Base-by-base conservation (phyloP, 2,888 invertebrate species). In the Abrostola triplasia region DNA sequence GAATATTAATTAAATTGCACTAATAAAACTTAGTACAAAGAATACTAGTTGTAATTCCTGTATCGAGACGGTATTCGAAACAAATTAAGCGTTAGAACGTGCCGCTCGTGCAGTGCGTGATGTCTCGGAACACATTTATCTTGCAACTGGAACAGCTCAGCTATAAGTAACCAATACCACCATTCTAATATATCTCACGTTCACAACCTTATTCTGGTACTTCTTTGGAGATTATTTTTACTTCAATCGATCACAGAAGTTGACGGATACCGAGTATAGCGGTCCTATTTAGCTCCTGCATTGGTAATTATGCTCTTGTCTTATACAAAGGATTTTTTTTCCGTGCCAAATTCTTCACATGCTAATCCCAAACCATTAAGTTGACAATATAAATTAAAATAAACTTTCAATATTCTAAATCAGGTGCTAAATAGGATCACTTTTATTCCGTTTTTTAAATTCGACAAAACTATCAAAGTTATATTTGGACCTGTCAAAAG, bases 21-120 rank as follows among this genome's bases (percentile, higher is more conserved):
- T 24, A 24, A 24, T 24, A 6, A 9, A 54, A 38, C 9, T 35
- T 5, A 13, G 72, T 37, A 54, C 12, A n/a, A 73, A 67, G 55
- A 52, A 36, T 62, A 67, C 37, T 37, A 37, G 11, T 70, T 59
- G 36, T 53, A 68, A 59, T 73, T 56, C 24, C 49, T 56, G 36
- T 36, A 56, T 59, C 52, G 37, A 47, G 55, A 59, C 68, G 35
- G 50, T 51, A 63, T 67, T 65, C 51, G 41, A 56, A 59, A 78
- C 70, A 74, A 70, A 67, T 72, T 58, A 63, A 68, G 55, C 41
- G 51, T 48, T 12, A 10, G 44, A 56, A 56, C 67, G 70, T 67
- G 67, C 70, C 59, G 63, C 40, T 71, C 77, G 76, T 77, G 79
- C 69, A 36, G 56, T 64, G 77, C 84, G 79, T 83, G 84, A 79